Conservation (phyloP, 1,140 invertebrate species). For the Chymomyza costata region DNA sequence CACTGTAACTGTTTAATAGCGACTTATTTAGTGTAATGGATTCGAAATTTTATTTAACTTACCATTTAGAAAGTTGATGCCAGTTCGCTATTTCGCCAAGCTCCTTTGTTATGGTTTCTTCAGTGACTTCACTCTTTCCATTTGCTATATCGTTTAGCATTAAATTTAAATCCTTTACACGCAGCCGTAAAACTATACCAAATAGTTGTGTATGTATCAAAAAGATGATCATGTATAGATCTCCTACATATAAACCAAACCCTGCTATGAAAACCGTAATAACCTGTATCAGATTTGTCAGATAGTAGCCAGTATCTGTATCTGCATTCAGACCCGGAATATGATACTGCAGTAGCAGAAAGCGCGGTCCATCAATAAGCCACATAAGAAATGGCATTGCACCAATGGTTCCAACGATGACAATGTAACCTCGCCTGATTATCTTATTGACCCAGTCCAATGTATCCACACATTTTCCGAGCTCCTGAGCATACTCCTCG, state of each 20-base stretch:
- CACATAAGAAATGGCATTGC: slow-evolving; percentile 30
- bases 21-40: too few relatives aligned
- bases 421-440: background rate
- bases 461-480: too few relatives aligned
- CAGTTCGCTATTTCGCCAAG: too few relatives aligned
- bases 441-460: background rate
- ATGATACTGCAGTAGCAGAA: slow-evolving; percentile 32
- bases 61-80: background rate
- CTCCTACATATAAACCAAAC: slow-evolving; percentile 41
- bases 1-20: too few relatives aligned
- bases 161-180: slow-evolving; percentile 7
- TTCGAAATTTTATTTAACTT: background rate
- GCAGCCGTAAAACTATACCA: slow-evolving; percentile 37
- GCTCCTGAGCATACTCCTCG: too few relatives aligned
- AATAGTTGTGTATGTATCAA: slow-evolving; percentile 42
- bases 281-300: slow-evolving; percentile 39
- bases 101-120: background rate
- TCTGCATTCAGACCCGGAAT: slow-evolving; percentile 41
- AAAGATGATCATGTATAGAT: slow-evolving; percentile 33
- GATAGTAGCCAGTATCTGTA: slow-evolving; percentile 16
- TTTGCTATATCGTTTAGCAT: slow-evolving; percentile 27
- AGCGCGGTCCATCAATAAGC: slow-evolving; percentile 30
- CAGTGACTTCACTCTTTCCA: slow-evolving; percentile 6
- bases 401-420: slow-evolving; percentile 9
- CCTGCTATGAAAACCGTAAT: slow-evolving; percentile 26